These are phyloP conservation scores for Trachymyrmex septentrionalis DNA, from an alignment of 1,140 invertebrate species.

Conservation along the genomic window DNA sequence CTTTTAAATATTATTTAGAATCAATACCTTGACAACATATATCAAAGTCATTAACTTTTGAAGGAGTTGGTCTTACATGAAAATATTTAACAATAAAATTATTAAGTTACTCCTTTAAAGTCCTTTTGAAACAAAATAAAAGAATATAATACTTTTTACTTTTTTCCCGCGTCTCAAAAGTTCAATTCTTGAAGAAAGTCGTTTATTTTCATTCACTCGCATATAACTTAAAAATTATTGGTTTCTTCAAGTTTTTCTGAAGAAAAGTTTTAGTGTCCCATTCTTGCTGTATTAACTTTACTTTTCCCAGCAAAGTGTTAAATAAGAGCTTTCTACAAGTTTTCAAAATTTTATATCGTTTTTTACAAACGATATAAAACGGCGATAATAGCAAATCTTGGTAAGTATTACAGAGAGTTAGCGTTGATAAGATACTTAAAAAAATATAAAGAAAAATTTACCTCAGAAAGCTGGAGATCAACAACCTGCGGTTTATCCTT, in stretches of 20 bases:
- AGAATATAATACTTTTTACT: neutral
- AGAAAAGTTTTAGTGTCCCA: neutral
- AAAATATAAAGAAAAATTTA: neutral
- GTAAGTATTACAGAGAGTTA: neutral
- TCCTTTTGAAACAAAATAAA: neutral
- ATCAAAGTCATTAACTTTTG: too few relatives aligned
- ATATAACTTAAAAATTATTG: neutral
- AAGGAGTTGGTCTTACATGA: too few relatives aligned
- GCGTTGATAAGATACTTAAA: neutral
- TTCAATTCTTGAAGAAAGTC: neutral
- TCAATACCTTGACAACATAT: too few relatives aligned
- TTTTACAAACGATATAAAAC: too few relatives aligned
- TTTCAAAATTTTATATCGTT: constrained; percentile 10
- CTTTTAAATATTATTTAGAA: too few relatives aligned
- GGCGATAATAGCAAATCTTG: neutral
- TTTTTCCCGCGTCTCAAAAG: neutral
- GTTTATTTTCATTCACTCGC: neutral
- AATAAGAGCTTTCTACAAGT: neutral
- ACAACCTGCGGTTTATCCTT: too few relatives aligned
- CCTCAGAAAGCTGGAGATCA: neutral
- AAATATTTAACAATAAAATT: too few relatives aligned
- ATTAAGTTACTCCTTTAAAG: neutral
- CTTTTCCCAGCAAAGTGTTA: constrained; percentile 1
- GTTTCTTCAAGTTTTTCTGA: neutral
- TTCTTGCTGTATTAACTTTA: neutral